phyloP scores from a whole-genome alignment of 92 coral and sea anemone genomes.

The Umimayanthus chanpuru region DNA sequence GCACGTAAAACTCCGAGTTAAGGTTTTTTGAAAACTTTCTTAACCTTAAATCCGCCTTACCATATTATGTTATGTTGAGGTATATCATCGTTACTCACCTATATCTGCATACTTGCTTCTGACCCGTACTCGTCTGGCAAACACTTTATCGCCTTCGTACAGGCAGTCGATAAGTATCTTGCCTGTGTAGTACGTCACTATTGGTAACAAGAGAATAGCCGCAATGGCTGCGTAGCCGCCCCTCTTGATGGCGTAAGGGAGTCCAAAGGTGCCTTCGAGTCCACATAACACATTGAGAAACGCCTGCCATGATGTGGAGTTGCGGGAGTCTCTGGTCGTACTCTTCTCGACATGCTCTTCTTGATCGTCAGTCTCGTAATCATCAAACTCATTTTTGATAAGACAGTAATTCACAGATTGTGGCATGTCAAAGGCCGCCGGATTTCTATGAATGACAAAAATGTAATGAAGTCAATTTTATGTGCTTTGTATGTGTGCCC shows the following conservation, averaged over 20 bases:
- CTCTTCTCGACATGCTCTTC: not conserved
- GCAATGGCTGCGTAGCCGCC: conserved; percentile 33
- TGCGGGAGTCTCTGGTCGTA: not conserved
- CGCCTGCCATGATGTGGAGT: conserved; percentile 21
- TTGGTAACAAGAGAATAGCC: conserved; percentile 20
- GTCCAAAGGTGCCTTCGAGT: conserved; percentile 34
- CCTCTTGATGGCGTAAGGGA: conserved; percentile 32
- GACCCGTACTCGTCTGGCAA: conserved; percentile 32
- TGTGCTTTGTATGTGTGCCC: not conserved
- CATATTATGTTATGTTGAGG: too few relatives aligned
- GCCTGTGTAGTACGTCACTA: conserved; percentile 40
- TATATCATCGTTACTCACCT: not conserved
- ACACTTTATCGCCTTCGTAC: conserved; percentile 38
- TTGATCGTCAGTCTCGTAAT: conserved; percentile 4
- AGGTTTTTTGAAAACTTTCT: too few relatives aligned
- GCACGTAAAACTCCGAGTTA: too few relatives aligned
- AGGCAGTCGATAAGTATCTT: conserved; percentile 36
- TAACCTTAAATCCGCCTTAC: too few relatives aligned
- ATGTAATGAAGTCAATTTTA: not conserved
- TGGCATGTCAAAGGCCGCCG: not conserved
- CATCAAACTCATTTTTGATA: conserved; percentile 16
- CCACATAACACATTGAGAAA: conserved; percentile 39
- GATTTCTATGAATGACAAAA: not conserved
- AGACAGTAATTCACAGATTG: conserved; percentile 23
- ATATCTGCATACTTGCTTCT: conserved; percentile 32